Percentiles rank a stretch among this genome's conserved stretches.
Conservation (phyloP, 2,888 invertebrate genomes). For the Eudasyphora cyanicolor region DNA sequence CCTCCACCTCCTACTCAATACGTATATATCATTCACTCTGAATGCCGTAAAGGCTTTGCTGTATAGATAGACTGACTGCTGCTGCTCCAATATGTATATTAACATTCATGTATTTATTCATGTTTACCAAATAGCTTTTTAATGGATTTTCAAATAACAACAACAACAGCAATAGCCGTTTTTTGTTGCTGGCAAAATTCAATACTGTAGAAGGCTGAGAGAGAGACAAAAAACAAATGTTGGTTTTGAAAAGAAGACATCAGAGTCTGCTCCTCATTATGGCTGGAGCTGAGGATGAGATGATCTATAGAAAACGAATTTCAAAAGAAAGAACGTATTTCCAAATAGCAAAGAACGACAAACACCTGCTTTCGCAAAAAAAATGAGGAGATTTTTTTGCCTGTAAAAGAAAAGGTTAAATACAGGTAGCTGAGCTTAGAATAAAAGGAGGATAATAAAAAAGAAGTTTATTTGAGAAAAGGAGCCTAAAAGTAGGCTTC, state of each 20-base stretch:
- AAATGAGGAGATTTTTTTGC: background rate
- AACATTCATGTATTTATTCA: constrained; percentile 61
- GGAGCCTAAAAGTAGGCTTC: background rate
- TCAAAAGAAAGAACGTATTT: constrained; percentile 29
- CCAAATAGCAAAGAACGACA: background rate
- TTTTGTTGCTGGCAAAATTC: too few species aligned
- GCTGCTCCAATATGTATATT: constrained; percentile 47
- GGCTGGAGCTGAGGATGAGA: background rate
- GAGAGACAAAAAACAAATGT: constrained; percentile 21
- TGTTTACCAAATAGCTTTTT: constrained; percentile 63
- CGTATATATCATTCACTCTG: background rate
- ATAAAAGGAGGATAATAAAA: too few species aligned
- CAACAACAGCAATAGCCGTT: constrained; percentile 7
- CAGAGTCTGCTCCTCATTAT: background rate
- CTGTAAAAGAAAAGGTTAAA: constrained; percentile 12
- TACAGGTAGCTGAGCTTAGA: background rate
- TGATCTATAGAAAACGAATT: constrained; percentile 19
- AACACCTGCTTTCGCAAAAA: background rate
- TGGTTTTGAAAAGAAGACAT: constrained; percentile 29
- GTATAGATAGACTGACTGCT: too few species aligned
- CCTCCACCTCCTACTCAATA: constrained; percentile 34
- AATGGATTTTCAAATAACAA: constrained; percentile 49
- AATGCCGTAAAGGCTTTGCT: too few species aligned
- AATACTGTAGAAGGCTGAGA: too few species aligned
- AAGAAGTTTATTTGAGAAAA: too few species aligned